Evolutionary conservation across 1,140 invertebrate genomes (phyloP), one percentile per base, ranked within the genome.

Genomic region (Meloidogyne floridensis): DNA sequence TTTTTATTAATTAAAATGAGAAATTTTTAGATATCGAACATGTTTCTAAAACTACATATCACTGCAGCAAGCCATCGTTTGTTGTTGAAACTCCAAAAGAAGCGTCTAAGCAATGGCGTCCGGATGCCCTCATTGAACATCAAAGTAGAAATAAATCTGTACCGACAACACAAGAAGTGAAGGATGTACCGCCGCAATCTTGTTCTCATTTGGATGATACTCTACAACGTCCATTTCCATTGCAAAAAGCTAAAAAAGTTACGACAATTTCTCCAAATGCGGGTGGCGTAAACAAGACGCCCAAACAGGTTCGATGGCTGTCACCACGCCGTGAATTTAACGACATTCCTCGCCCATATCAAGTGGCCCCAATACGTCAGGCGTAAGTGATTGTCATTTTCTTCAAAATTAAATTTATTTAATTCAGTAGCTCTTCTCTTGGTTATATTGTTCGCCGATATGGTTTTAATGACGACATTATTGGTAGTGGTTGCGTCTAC

Each of bases 271-370:
- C 47, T 47, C 7, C 59, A 65, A 65, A 1, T 65, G 59, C 4
- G 7, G 59, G n/a, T 15, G n/a, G 59, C n/a, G 15, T n/a, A 18
- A 65, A 65, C 4, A 65, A 65, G n/a, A n/a, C 59, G 59, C 59
- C 59, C n/a, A 65, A 65, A 65, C 59, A 65, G 59, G 59, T 65
- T n/a, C 59, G 59, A 65, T 65, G 59, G 59, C 59, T 65, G 15
- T 65, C 59, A n/a, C 59, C 59, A 65, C 59, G 59, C n/a, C 59
- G 59, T n/a, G 59, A 18, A n/a, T 18, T 65, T 0, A 65, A 59
- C 15, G 56, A 59, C 13, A 15, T 59, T 13, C 56, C 56, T 59
- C 56, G 59, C n/a, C 59, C 59, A 65, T 65, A 65, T 18, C 15
- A 65, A 65, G 15, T 65, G 3, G 6, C 59, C n/a, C 59, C 59